Evolutionary conservation across 2,113 vertebrate genomes (phyloP).

Genomic region (Uria lomvia): DNA sequence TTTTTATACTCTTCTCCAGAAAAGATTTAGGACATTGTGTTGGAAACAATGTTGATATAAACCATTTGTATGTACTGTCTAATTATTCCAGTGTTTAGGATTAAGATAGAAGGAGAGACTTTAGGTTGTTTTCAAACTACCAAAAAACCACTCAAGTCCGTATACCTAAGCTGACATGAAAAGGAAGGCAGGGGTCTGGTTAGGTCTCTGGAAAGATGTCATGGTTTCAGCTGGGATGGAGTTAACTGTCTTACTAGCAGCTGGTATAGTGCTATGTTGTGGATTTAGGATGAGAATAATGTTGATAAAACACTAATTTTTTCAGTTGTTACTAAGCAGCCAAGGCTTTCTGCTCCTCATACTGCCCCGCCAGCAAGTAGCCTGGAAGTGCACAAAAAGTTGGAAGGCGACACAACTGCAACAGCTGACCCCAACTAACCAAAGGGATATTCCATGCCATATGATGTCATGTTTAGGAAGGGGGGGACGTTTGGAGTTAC

Average conservation of each 20-base stretch:
- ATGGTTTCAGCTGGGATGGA: not conserved
- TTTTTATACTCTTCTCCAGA: not conserved
- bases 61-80: not conserved
- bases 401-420: not conserved
- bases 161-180: not conserved
- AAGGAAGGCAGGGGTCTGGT: not conserved
- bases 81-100: not conserved
- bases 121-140: not conserved
- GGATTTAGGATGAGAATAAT: not conserved
- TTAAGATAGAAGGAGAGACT: not conserved
- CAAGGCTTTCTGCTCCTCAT: not conserved
- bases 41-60: not conserved
- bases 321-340: not conserved
- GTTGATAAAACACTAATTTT: not conserved
- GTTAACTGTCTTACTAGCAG: not conserved
- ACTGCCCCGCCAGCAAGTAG: not conserved
- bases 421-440: not conserved
- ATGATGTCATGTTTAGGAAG: not conserved
- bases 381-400: not conserved
- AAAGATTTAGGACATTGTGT: not conserved
- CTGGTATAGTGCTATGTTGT: not conserved
- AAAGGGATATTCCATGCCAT: not conserved
- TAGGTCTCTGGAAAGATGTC: not conserved
- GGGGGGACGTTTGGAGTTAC: not conserved
- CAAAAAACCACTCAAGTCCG: rapidly evolving